Evolutionary conservation across 2,113 vertebrate species (phyloP).

Genomic region (Arvicanthis niloticus): DNA sequence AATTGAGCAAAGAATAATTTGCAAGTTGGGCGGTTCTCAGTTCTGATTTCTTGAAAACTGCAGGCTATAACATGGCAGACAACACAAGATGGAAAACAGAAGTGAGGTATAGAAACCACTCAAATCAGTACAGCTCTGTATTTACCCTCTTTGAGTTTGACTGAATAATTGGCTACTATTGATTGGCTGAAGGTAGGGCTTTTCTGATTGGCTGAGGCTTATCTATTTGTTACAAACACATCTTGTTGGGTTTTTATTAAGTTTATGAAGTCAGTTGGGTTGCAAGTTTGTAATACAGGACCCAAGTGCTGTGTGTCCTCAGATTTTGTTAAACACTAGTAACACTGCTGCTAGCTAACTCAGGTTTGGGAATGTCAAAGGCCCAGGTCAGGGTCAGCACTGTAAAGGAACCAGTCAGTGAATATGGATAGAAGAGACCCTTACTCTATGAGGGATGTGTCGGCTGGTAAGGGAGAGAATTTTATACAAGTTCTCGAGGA

Average conservation of each 20-base stretch:
- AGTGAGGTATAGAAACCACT: neutral
- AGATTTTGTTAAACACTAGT: neutral
- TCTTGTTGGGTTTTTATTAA: neutral
- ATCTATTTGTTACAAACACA: neutral
- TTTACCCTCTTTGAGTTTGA: neutral
- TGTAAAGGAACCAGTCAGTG: neutral
- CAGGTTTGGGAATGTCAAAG: neutral
- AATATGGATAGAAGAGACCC: neutral
- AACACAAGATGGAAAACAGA: neutral
- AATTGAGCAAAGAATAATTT: constrained; percentile 30
- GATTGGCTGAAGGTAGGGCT: neutral
- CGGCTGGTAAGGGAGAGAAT: neutral
- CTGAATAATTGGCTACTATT: neutral
- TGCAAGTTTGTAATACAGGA: neutral
- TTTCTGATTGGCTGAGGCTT: neutral
- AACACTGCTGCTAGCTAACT: neutral
- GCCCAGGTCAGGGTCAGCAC: neutral
- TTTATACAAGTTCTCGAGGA: neutral
- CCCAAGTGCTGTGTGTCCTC: no score
- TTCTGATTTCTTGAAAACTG: neutral
- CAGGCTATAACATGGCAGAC: neutral
- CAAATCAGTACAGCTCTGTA: neutral
- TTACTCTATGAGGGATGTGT: neutral
- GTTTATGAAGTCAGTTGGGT: neutral
- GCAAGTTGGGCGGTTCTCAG: neutral